These are phyloP conservation scores for Champsocephalus esox DNA, from an alignment of 2,797 vertebrate species.

Conservation along the genomic window DNA sequence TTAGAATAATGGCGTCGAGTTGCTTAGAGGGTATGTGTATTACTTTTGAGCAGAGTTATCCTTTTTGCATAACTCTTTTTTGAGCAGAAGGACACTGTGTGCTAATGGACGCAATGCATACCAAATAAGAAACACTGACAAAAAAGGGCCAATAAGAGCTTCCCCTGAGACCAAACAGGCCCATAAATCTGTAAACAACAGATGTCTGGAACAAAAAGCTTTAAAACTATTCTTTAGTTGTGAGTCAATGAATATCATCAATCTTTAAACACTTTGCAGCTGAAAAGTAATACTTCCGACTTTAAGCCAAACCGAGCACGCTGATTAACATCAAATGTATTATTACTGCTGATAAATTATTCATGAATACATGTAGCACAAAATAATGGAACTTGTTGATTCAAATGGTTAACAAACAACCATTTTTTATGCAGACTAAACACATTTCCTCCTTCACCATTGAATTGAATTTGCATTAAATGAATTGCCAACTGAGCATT, in stretches of 20 bases:
- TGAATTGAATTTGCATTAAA: constrained; percentile 74
- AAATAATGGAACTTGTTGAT: constrained; percentile 60
- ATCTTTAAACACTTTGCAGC: constrained; percentile 60
- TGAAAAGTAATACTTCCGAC: constrained; percentile 55
- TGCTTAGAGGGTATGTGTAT: constrained; percentile 54
- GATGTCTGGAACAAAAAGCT: constrained; percentile 59
- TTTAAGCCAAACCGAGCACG: constrained; percentile 48
- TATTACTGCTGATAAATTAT: constrained; percentile 71
- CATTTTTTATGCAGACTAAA: constrained; percentile 67
- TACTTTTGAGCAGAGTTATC: constrained; percentile 51
- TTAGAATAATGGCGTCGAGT: constrained; percentile 27
- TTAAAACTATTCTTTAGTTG: constrained; percentile 64
- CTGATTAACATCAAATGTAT: constrained; percentile 67
- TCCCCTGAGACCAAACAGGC: constrained; percentile 45
- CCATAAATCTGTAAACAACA: constrained; percentile 73
- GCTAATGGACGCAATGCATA: constrained; percentile 60
- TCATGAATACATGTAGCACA: constrained; percentile 54
- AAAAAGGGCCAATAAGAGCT: constrained; percentile 40
- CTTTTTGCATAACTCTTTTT: constrained; percentile 52
- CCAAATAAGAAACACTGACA: constrained; percentile 50
- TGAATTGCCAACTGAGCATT: constrained; percentile 75
- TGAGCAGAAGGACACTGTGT: constrained; percentile 55
- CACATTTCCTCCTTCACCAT: constrained; percentile 60
- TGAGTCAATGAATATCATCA: constrained; percentile 55
- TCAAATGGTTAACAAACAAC: constrained; percentile 68